A percentile compares a stretch with the other conserved stretches of the same genome.
phyloP scores from a whole-genome alignment of 2,888 invertebrate species.

The Lasioglossum villosulum region DNA sequence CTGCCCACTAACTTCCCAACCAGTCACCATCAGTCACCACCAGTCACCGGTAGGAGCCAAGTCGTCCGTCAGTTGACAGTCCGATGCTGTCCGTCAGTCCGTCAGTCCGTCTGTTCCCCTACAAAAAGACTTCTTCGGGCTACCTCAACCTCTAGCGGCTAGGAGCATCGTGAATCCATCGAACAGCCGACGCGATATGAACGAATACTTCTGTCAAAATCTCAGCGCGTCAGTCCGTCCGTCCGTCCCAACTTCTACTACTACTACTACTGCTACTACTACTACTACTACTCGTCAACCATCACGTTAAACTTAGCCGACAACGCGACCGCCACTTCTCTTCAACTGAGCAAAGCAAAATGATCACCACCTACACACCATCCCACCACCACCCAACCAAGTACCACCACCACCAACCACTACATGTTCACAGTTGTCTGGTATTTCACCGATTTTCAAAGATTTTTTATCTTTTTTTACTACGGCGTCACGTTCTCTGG shows the following conservation, averaged over 20 bases:
- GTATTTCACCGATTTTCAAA: slow-evolving; percentile 84
- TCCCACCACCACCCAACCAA: slow-evolving; percentile 83
- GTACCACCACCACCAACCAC: slow-evolving; percentile 82
- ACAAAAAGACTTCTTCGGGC: slow-evolving; percentile 80
- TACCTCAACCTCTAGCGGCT: slow-evolving; percentile 80
- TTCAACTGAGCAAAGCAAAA: slow-evolving; percentile 83
- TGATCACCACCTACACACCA: slow-evolving; percentile 84
- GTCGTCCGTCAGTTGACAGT: slow-evolving; percentile 79
- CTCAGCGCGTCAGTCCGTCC: slow-evolving; percentile 80
- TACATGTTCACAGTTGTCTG: slow-evolving; percentile 84
- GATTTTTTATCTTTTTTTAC: slow-evolving; percentile 74
- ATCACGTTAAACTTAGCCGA: slow-evolving; percentile 80
- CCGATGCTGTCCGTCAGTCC: slow-evolving; percentile 78
- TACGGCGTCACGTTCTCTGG: slow-evolving; percentile 51
- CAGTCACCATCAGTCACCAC: slow-evolving; percentile 84
- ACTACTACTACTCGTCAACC: slow-evolving; percentile 80
- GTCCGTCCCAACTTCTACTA: slow-evolving; percentile 79
- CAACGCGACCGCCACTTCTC: slow-evolving; percentile 82
- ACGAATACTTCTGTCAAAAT: slow-evolving; percentile 80
- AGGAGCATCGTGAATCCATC: slow-evolving; percentile 81
- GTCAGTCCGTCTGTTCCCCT: slow-evolving; percentile 78
- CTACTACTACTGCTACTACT: slow-evolving; percentile 74
- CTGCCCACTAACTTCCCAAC: slow-evolving; percentile 84
- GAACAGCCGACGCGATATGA: slow-evolving; percentile 79
- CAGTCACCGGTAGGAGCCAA: slow-evolving; percentile 82